A percentile compares a stretch with the other conserved stretches of the same genome.
Conservation (phyloP, 2,113 vertebrate genomes). For the Sciurus niger region DNA sequence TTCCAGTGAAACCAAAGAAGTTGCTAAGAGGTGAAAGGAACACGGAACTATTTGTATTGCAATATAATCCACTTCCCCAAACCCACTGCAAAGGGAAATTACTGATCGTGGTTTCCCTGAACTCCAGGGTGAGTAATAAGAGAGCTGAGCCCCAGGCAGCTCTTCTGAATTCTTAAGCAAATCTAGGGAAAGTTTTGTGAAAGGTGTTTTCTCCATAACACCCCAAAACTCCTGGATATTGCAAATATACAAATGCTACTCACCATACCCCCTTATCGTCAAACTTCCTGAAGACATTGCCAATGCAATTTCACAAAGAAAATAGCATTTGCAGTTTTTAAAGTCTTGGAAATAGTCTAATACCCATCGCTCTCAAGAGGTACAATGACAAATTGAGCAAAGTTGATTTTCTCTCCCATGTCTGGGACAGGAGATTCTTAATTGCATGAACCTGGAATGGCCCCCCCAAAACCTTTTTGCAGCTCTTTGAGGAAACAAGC, state of each 20-base stretch:
- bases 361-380: neutral
- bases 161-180: conserved; percentile 45
- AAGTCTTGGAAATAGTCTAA: conserved; percentile 5
- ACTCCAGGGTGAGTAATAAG: neutral
- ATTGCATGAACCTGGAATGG: conserved; percentile 73
- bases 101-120: neutral
- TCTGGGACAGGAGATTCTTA: neutral
- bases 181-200: neutral
- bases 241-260: conserved; percentile 16
- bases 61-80: neutral
- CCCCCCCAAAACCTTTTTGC: conserved; percentile 75
- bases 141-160: neutral
- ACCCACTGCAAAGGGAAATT: neutral
- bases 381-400: neutral
- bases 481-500: neutral
- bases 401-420: neutral
- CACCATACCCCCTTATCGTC: neutral
- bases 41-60: neutral
- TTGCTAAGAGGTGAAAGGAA: neutral
- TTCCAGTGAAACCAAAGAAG: conserved; percentile 27
- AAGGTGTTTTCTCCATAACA: neutral
- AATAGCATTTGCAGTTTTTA: neutral
- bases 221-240: neutral
- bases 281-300: conserved; percentile 10
- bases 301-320: neutral